Conservation (phyloP, 2,113 vertebrate genomes). For the Rostratula benghalensis region DNA sequence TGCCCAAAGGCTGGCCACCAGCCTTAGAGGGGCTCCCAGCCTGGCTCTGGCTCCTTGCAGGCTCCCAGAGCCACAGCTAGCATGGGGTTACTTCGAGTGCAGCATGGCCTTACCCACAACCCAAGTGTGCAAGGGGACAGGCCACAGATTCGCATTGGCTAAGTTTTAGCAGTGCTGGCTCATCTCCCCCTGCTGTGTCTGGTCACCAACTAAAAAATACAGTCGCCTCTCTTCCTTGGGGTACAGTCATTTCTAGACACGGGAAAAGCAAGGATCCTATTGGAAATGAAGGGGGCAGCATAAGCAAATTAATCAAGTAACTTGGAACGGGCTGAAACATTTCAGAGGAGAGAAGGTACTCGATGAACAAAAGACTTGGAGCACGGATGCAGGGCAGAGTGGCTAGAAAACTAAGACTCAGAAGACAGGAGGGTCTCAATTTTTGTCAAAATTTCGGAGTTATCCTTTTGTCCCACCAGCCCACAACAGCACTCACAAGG, state of each 20-base stretch:
- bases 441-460: neutral
- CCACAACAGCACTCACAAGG: neutral
- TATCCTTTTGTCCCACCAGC: neutral
- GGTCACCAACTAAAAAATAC: neutral
- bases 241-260: neutral
- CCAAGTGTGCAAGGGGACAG: neutral
- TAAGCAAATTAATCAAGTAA: slow-evolving; percentile 46
- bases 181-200: neutral
- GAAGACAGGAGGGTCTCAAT: neutral
- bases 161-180: neutral
- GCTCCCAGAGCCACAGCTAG: neutral
- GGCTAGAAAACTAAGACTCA: neutral
- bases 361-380: neutral
- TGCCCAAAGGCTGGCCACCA: neutral
- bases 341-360: neutral
- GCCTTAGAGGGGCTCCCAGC: neutral
- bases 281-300: slow-evolving; percentile 50
- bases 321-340: neutral
- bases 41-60: neutral
- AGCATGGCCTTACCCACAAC: neutral
- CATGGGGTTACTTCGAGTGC: neutral
- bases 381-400: neutral
- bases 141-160: neutral
- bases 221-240: neutral
- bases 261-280: neutral